Percentiles rank a stretch among this genome's conserved stretches.
phyloP scores from a whole-genome alignment of 2,888 invertebrate species.

The Chironomus riparius region DNA sequence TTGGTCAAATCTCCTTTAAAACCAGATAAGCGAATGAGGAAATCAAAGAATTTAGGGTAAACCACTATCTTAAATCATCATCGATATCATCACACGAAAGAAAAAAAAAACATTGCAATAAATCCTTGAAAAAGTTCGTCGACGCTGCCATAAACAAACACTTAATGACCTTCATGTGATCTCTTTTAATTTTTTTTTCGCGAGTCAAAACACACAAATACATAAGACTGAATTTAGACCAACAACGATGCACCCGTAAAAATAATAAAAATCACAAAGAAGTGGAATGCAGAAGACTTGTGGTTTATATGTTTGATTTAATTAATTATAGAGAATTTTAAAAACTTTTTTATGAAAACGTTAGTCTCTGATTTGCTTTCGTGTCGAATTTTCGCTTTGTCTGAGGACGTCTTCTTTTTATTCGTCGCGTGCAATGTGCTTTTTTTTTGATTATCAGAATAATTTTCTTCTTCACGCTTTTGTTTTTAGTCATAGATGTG shows the following conservation, averaged over 20 bases:
- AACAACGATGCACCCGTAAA: not conserved
- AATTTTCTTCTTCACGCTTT: not conserved
- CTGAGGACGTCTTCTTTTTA: not conserved
- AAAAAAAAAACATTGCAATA: not conserved
- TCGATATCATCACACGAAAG: not conserved
- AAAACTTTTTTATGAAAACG: not conserved
- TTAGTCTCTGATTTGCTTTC: not conserved
- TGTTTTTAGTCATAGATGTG: not conserved
- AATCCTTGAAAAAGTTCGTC: conserved; percentile 20
- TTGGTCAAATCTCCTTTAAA: too few relatives aligned
- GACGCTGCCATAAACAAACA: not conserved
- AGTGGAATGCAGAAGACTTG: not conserved
- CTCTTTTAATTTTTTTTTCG: not conserved
- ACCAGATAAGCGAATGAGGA: too few relatives aligned
- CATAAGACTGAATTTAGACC: too few relatives aligned
- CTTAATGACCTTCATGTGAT: conserved; percentile 14
- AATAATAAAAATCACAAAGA: not conserved
- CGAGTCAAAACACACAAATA: not conserved
- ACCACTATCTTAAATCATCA: not conserved
- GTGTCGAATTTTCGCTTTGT: not conserved
- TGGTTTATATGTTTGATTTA: not conserved
- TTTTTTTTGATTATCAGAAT: not conserved
- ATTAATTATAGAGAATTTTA: conserved; percentile 24
- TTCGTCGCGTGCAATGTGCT: not conserved
- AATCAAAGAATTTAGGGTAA: not conserved